Conservation (phyloP, 37 sponge, comb jelly and placozoan genomes). For the Amphimedon queenslandica region DNA sequence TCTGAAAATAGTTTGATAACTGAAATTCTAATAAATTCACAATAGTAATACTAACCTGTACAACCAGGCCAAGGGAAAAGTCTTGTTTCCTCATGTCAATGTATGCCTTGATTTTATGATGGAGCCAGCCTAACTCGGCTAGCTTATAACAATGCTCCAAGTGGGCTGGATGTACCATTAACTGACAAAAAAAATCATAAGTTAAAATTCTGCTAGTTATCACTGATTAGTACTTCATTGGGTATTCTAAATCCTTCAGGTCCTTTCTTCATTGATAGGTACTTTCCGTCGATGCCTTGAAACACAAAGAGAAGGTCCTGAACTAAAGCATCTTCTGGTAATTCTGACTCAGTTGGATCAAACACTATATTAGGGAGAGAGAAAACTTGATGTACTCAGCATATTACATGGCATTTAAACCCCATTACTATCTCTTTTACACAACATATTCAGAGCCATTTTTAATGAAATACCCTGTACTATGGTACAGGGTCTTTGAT, state of each 20-base stretch:
- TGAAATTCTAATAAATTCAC: neutral
- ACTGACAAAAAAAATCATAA: conserved; percentile 34
- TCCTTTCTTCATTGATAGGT: conserved; percentile 54
- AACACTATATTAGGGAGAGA: too few species aligned
- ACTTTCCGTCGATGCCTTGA: conserved; percentile 85
- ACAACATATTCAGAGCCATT: too few species aligned
- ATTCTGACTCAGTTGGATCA: too few species aligned
- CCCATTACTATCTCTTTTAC: too few species aligned
- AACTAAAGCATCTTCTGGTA: conserved; percentile 62
- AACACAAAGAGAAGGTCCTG: conserved; percentile 90
- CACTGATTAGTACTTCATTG: conserved; percentile 49
- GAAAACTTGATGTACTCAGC: too few species aligned
- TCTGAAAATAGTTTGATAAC: conserved; percentile 27
- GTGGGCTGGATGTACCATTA: conserved; percentile 45
- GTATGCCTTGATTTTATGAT: conserved; percentile 61
- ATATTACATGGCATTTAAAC: too few species aligned
- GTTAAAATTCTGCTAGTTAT: too few species aligned
- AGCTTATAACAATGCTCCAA: conserved; percentile 75
- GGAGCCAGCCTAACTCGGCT: conserved; percentile 94
- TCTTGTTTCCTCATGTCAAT: conserved; percentile 45
- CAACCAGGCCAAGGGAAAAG: conserved; percentile 63
- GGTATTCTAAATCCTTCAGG: conserved; percentile 59
- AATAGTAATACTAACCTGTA: conserved; percentile 55
- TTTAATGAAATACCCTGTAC: too few species aligned
- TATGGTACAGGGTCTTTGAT: too few species aligned